Evolutionary conservation across 2,888 invertebrate genomes (phyloP).

Genomic region (Ashinkailepas kermadecensis): DNA sequence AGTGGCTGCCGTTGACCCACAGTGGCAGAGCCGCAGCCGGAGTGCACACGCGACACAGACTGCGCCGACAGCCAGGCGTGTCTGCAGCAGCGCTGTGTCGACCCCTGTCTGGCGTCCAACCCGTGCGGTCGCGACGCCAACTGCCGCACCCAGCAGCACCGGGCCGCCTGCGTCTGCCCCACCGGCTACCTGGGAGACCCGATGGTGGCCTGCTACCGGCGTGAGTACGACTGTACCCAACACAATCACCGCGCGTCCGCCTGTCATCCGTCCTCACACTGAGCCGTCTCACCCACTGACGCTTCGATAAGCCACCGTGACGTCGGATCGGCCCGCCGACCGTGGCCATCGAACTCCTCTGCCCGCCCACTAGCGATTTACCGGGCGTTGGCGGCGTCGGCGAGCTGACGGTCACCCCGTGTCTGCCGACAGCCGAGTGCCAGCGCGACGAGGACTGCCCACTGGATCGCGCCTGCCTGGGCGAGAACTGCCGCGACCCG

Average conservation of each 20-base stretch:
- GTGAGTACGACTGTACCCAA: slow-evolving; percentile 49
- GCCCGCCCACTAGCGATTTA: too few species aligned
- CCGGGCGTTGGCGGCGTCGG: too few species aligned
- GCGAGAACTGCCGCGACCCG: slow-evolving; percentile 62
- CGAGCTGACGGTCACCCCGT: neutral
- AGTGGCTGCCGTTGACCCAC: neutral
- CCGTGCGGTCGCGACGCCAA: slow-evolving; percentile 75
- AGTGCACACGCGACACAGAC: slow-evolving; percentile 38
- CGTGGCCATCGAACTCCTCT: too few species aligned
- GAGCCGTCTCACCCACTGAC: neutral
- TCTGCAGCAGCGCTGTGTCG: slow-evolving; percentile 39
- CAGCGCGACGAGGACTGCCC: slow-evolving; percentile 37
- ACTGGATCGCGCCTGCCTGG: slow-evolving; percentile 38
- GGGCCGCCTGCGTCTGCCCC: slow-evolving; percentile 73
- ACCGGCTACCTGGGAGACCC: slow-evolving; percentile 76
- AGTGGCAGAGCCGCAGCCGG: slow-evolving; percentile 32
- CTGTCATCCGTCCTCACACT: neutral
- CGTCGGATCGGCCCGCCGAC: too few species aligned
- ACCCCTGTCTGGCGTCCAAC: slow-evolving; percentile 59
- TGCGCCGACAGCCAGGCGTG: slow-evolving; percentile 39
- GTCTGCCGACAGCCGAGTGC: slow-evolving; percentile 47
- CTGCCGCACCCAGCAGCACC: slow-evolving; percentile 67
- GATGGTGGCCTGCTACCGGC: slow-evolving; percentile 72
- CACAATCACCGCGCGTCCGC: neutral
- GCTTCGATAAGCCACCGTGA: neutral